Conservation (phyloP, 2,888 invertebrate genomes). For the Argyresthia goedartella region DNA sequence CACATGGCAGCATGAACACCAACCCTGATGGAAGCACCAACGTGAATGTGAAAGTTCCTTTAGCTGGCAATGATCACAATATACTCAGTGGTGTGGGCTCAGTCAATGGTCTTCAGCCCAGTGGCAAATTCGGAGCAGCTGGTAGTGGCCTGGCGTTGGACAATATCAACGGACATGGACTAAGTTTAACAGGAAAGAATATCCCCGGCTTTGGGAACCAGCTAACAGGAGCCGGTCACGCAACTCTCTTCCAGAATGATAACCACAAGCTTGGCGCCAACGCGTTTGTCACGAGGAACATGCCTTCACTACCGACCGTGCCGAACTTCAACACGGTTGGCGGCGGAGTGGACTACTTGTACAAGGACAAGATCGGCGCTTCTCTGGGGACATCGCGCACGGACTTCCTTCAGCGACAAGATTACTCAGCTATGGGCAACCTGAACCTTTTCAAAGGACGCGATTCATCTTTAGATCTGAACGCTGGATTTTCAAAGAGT, state of each 20-base stretch:
- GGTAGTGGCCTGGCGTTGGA: conserved; percentile 30
- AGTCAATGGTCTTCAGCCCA: background rate
- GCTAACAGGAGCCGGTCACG: conserved; percentile 26
- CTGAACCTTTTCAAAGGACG: conserved; percentile 25
- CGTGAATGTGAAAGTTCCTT: conserved; percentile 20
- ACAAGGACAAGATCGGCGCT: conserved; percentile 27
- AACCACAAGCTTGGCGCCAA: conserved; percentile 32
- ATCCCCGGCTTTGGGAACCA: conserved; percentile 25
- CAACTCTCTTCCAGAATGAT: conserved; percentile 25
- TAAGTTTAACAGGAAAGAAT: conserved; percentile 23
- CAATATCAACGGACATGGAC: conserved; percentile 30
- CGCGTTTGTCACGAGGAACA: conserved; percentile 32
- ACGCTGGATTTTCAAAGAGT: conserved; percentile 27
- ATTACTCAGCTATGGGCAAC: conserved; percentile 29
- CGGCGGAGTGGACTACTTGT: conserved; percentile 36
- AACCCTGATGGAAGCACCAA: conserved; percentile 19
- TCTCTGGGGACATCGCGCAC: conserved; percentile 24
- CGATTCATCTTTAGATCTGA: conserved; percentile 27
- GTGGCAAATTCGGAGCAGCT: conserved; percentile 13
- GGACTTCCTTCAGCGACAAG: conserved; percentile 24
- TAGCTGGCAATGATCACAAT: conserved; percentile 23
- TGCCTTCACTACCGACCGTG: conserved; percentile 25
- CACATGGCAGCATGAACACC: background rate
- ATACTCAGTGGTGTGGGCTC: conserved; percentile 25
- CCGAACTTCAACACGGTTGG: conserved; percentile 41